phyloP scores from a whole-genome alignment of 2,888 invertebrate species.

The Synanthedon andrenaeformis region DNA sequence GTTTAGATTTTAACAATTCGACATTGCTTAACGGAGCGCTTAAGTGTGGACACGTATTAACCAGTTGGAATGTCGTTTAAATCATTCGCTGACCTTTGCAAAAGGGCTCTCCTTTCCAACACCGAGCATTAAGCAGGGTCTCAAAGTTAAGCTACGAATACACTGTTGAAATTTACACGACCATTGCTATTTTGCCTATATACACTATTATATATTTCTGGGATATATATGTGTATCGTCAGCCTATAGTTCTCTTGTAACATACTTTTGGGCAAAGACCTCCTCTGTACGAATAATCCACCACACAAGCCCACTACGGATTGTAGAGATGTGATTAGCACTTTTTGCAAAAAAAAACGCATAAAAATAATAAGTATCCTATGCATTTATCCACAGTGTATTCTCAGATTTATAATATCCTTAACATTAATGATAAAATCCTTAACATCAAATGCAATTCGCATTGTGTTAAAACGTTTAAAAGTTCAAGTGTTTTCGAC shows the following conservation, averaged over 20 bases:
- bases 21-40: constrained; percentile 17
- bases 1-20: constrained; percentile 9
- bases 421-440: constrained; percentile 21
- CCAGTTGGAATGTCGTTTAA: constrained; percentile 6
- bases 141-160: neutral
- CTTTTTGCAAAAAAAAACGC: too few relatives aligned
- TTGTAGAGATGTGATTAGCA: too few relatives aligned
- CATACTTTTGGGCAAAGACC: too few relatives aligned
- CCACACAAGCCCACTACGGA: too few relatives aligned
- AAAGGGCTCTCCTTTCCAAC: constrained; percentile 5
- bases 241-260: too few relatives aligned
- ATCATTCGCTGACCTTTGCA: constrained; percentile 6
- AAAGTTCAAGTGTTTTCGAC: constrained; percentile 33
- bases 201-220: too few relatives aligned
- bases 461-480: constrained; percentile 11
- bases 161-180: neutral
- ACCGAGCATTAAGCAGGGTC: neutral
- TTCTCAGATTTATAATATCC: too few relatives aligned
- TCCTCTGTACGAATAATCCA: too few relatives aligned
- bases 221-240: too few relatives aligned
- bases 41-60: constrained; percentile 1
- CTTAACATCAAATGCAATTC: constrained; percentile 17
- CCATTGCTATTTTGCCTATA: constrained; percentile 4
- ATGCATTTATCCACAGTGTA: too few relatives aligned
- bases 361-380: too few relatives aligned